Evolutionary conservation across 2,797 vertebrate genomes (phyloP).

Genomic region (Rhadinocentrus ornatus): DNA sequence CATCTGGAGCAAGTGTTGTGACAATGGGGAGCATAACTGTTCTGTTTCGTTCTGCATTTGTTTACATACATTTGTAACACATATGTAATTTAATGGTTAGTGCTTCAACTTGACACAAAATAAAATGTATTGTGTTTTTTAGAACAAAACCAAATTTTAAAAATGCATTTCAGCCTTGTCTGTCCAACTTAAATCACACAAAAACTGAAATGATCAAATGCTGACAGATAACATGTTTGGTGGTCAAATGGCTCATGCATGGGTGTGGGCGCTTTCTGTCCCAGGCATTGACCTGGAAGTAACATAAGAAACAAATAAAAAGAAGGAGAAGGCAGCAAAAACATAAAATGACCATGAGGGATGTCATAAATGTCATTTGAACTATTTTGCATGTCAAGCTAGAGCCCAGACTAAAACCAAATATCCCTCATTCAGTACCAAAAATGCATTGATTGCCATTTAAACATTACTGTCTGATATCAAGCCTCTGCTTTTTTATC

Average conservation of each 20-base stretch:
- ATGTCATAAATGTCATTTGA: too few relatives aligned
- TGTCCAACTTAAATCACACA: not conserved
- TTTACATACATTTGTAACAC: not conserved
- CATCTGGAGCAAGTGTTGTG: not conserved
- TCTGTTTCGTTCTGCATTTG: not conserved
- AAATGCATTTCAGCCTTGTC: too few relatives aligned
- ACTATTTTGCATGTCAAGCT: too few relatives aligned
- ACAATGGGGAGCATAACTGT: too few relatives aligned
- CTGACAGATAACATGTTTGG: not conserved
- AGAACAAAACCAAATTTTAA: not conserved
- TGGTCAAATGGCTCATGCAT: not conserved
- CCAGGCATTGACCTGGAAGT: not conserved
- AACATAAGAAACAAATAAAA: not conserved
- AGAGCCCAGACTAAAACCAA: too few relatives aligned
- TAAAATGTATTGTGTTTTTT: too few relatives aligned
- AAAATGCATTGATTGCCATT: not conserved
- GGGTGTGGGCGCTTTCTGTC: not conserved
- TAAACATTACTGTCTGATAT: not conserved
- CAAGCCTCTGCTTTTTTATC: slow-evolving; percentile 2
- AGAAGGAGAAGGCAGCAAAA: not conserved
- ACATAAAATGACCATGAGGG: not conserved
- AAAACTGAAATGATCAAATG: not conserved
- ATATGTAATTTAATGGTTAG: not conserved
- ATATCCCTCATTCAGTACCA: too few relatives aligned
- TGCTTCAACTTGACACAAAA: too few relatives aligned